Evolutionary conservation across 2,113 vertebrate species (phyloP), one percentile per base, ranked within the genome.

Genomic region (Ellobius talpinus): DNA sequence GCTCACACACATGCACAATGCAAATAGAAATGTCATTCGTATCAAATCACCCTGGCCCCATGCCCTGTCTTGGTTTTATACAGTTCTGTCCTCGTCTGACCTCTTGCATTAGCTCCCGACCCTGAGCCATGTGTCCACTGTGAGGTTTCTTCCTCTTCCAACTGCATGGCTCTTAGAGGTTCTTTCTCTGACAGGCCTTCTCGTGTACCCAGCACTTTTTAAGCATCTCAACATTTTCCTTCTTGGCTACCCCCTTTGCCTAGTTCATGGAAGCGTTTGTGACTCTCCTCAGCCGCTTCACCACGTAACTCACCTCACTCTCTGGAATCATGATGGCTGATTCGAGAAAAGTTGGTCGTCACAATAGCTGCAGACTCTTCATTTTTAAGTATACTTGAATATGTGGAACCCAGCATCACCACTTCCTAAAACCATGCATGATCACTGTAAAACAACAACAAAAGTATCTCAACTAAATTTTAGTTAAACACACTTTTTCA

Each of bases 401-500:
- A 55, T 86, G 65, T 65, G 26, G 77, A 87, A 68, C 36, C 24
- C 24, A 74, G 21, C 36, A 3, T 47, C 39, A 3, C 79, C 17
- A 39, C 79, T 89, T 89, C 73, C 50, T 50, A 77, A 94, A 92
- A 72, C 77, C 10, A 68, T 92, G 5, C 11, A 12, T 73, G 33
- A 92, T 58, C n/a, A 63, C 31, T 85, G 14, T 87, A 66, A 88
- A 92, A 77, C 4, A 76, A 45, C 13, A 74, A 70, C 12, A 36
- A 17, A 91, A 73, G 8, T 45, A 36, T 76, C 17, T n/a, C 50
- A 58, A 2, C 39, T 50, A 29, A 90, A 36, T 31, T 58, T 76
- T 92, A 87, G 73, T 87, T 66, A 89, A 89, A 58, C 45, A 39
- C 47, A 65, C 36, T 92, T 87, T 86, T 84, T 58, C 63, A 90